Percentiles rank a stretch among this genome's conserved stretches.
Conservation (phyloP, 2,113 vertebrate species). For the Tauraco erythrolophus region DNA sequence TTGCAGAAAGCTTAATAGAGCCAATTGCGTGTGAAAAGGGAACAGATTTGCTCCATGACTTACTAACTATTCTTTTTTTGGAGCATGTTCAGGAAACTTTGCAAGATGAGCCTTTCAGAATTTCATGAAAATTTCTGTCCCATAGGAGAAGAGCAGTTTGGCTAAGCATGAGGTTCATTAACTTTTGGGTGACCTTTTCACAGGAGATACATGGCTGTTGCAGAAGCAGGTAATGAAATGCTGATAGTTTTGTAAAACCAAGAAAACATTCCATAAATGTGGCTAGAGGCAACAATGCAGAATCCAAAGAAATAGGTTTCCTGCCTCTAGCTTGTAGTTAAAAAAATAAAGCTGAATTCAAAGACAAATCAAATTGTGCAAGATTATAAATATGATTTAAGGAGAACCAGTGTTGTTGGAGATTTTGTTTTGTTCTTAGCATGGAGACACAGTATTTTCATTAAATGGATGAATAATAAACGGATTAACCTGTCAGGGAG, state of each 20-base stretch:
- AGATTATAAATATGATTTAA: slow-evolving; percentile 27
- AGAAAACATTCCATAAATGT: slow-evolving; percentile 42
- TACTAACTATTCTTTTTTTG: background rate
- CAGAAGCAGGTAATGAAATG: slow-evolving; percentile 55
- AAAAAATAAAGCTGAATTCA: slow-evolving; percentile 43
- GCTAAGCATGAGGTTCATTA: slow-evolving; percentile 56
- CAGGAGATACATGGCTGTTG: slow-evolving; percentile 34
- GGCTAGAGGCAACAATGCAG: slow-evolving; percentile 21
- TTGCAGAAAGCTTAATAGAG: background rate
- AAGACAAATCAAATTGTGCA: background rate
- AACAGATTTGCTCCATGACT: background rate
- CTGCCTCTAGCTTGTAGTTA: background rate
- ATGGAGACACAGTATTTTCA: slow-evolving; percentile 38
- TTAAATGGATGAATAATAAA: slow-evolving; percentile 64
- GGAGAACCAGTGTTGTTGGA: background rate
- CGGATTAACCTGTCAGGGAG: slow-evolving; percentile 48
- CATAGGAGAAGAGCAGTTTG: slow-evolving; percentile 30
- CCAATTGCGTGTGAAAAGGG: background rate
- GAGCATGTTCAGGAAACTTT: slow-evolving; percentile 15
- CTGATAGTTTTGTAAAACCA: slow-evolving; percentile 38
- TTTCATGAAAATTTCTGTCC: slow-evolving; percentile 40
- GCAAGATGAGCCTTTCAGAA: slow-evolving; percentile 31
- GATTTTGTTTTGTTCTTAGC: slow-evolving; percentile 42
- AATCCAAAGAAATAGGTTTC: slow-evolving; percentile 29
- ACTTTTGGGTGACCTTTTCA: slow-evolving; percentile 61